These are phyloP conservation scores for Embiotoca jacksoni DNA, from an alignment of 2,113 vertebrate genomes.

Conservation along the genomic window DNA sequence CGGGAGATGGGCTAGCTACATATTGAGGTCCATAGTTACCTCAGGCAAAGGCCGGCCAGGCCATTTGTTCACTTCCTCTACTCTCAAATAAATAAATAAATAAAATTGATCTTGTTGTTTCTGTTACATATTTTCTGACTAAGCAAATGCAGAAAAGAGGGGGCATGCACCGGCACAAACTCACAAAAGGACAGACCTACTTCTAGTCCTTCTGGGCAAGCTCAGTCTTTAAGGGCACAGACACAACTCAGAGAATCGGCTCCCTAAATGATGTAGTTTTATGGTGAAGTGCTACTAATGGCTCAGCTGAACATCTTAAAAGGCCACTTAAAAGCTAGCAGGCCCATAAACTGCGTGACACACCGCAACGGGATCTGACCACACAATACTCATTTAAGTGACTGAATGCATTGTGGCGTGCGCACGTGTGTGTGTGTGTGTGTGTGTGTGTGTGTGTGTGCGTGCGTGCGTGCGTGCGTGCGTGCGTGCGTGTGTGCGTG, in stretches of 20 bases:
- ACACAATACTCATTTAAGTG: constrained; percentile 53
- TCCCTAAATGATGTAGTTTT: constrained; percentile 77
- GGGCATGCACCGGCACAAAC: constrained; percentile 31
- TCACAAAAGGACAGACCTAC: constrained; percentile 52
- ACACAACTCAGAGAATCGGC: constrained; percentile 68
- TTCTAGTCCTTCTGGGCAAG: constrained; percentile 59
- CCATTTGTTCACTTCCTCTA: constrained; percentile 66
- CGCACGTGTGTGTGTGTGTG: neutral
- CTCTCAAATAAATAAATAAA: constrained; percentile 58
- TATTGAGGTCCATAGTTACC: constrained; percentile 79
- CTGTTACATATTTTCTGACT: constrained; percentile 48
- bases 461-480: constrained; percentile 4
- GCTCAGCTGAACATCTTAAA: constrained; percentile 74
- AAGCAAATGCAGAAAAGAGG: constrained; percentile 35
- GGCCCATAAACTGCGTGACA: constrained; percentile 75
- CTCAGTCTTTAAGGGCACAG: constrained; percentile 57
- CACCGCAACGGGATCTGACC: constrained; percentile 69
- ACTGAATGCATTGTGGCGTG: constrained; percentile 37
- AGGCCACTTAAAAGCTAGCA: constrained; percentile 79
- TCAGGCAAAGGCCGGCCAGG: constrained; percentile 73
- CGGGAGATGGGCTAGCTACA: constrained; percentile 67
- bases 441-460: constrained; percentile 6
- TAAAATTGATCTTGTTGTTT: constrained; percentile 14
- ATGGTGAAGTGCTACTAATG: constrained; percentile 81
- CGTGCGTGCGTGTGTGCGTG: neutral